Conservation (phyloP, 2,797 vertebrate species). For the Pseudocheirus occidentalis region DNA sequence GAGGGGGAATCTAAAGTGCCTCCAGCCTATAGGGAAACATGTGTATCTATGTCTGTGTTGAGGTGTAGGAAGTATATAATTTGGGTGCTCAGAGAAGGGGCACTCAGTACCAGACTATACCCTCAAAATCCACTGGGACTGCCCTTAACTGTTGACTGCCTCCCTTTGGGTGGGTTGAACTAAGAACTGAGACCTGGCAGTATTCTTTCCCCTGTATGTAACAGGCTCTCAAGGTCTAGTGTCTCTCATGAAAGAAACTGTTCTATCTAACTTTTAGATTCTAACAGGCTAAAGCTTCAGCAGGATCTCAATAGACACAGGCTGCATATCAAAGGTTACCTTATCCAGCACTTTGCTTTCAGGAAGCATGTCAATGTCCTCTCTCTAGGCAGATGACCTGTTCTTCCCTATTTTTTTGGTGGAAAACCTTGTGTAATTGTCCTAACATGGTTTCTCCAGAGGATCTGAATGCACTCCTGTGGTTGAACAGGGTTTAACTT, state of each 20-base stretch:
- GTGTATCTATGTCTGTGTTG: neutral
- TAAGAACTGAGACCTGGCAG: neutral
- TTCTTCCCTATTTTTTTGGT: neutral
- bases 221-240: neutral
- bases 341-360: neutral
- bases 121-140: neutral
- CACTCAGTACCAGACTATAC: neutral
- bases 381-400: neutral
- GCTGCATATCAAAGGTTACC: neutral
- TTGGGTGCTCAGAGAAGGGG: neutral
- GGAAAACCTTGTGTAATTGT: neutral
- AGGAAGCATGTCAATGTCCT: neutral
- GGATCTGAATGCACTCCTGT: neutral
- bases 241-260: neutral
- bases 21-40: neutral
- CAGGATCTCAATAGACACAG: neutral
- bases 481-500: neutral
- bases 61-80: neutral
- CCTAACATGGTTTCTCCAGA: neutral
- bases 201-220: neutral
- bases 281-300: neutral
- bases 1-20: neutral
- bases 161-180: neutral
- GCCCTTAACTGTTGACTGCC: neutral
- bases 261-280: too few species aligned